Conservation (phyloP, 2,888 invertebrate species). For the Entomobrya multifasciata region DNA sequence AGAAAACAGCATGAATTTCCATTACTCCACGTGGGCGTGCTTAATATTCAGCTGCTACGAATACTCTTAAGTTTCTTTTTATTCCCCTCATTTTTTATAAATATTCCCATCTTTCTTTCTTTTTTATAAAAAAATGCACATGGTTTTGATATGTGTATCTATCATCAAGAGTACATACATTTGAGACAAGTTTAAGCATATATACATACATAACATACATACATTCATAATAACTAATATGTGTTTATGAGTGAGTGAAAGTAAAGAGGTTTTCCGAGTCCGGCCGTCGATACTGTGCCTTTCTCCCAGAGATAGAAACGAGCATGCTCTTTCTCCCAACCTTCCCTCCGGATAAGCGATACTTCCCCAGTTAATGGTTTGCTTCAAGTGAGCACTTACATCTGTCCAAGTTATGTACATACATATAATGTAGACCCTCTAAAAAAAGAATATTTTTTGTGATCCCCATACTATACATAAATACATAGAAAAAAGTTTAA, state of each 20-base stretch:
- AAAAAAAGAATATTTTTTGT: neutral
- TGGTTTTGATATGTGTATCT: neutral
- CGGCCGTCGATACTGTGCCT: conserved; percentile 62
- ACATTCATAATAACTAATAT: neutral
- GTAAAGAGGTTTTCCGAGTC: conserved; percentile 69
- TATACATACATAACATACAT: neutral
- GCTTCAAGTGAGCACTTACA: conserved; percentile 65
- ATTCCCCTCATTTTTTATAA: too few species aligned
- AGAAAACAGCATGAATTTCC: too few species aligned
- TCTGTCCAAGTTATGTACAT: conserved; percentile 19
- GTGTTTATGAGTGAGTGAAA: conserved; percentile 37
- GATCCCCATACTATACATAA: neutral
- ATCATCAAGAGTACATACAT: neutral
- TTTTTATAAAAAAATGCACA: neutral
- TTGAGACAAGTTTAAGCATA: neutral
- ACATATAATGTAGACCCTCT: neutral
- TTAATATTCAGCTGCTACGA: too few species aligned
- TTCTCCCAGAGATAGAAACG: conserved; percentile 39
- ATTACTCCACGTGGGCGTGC: too few species aligned
- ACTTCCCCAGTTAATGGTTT: conserved; percentile 63
- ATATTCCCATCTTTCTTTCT: too few species aligned
- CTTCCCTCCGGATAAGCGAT: conserved; percentile 62
- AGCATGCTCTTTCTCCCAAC: conserved; percentile 69
- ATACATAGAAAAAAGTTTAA: neutral
- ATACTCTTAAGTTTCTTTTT: too few species aligned